Conservation (phyloP, 2,797 vertebrate genomes). For the Euthynnus affinis region DNA sequence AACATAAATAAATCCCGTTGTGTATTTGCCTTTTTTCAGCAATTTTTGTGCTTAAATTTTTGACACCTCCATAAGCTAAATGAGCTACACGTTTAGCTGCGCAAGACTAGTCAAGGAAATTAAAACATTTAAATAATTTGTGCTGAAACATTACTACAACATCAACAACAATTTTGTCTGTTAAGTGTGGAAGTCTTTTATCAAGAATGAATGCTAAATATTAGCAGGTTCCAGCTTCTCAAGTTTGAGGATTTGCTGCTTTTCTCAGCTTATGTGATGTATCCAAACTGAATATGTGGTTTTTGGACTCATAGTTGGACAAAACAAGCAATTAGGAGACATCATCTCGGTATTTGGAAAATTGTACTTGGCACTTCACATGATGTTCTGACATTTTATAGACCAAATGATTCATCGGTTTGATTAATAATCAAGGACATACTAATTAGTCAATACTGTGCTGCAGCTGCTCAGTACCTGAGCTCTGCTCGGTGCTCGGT, state of each 20-base stretch:
- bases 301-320: neutral
- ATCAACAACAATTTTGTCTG: too few species aligned
- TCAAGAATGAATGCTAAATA: neutral
- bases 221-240: neutral
- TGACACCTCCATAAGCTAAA: neutral
- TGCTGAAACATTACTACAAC: neutral
- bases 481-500: slow-evolving; percentile 87
- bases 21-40: neutral
- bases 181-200: neutral
- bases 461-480: slow-evolving; percentile 82
- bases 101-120: neutral
- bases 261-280: neutral
- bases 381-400: neutral
- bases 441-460: neutral
- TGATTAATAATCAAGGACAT: neutral
- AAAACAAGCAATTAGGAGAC: neutral
- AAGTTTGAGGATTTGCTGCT: neutral
- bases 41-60: neutral
- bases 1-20: neutral
- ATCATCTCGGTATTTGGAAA: neutral
- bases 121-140: neutral
- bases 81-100: neutral
- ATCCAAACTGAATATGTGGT: neutral
- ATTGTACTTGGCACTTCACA: neutral
- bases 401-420: neutral